Conservation (phyloP, 2,888 invertebrate species). For the Mythimna loreyi region DNA sequence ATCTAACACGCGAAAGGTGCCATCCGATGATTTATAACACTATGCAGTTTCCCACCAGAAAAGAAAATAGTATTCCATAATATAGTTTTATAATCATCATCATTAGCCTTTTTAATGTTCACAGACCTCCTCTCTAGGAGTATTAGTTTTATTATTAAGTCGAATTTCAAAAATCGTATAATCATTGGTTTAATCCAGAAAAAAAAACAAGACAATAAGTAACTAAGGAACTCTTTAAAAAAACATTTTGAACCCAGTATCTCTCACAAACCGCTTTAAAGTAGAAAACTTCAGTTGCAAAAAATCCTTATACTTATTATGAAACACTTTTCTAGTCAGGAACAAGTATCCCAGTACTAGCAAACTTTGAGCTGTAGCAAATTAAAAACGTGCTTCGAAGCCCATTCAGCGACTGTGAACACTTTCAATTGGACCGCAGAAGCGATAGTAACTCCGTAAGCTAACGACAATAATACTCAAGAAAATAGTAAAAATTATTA, state of each 20-base stretch:
- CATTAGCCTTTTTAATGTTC: too few species aligned
- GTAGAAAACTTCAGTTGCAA: background rate
- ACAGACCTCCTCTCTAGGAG: too few species aligned
- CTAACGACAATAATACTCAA: constrained; percentile 7
- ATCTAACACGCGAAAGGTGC: too few species aligned
- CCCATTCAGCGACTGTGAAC: constrained; percentile 38
- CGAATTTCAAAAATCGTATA: background rate
- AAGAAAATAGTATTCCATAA: too few species aligned
- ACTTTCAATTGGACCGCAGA: constrained; percentile 8
- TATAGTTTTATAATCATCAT: too few species aligned
- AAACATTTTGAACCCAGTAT: background rate
- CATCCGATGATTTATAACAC: too few species aligned
- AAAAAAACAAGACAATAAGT: background rate
- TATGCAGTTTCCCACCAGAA: too few species aligned
- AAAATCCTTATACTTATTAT: background rate
- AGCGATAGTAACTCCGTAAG: background rate
- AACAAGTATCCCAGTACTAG: constrained; percentile 41
- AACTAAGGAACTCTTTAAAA: background rate
- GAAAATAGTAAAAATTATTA: background rate
- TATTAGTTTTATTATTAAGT: too few species aligned
- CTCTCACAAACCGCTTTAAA: background rate
- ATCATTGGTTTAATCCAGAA: background rate
- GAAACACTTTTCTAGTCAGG: constrained; percentile 16
- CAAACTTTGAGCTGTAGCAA: constrained; percentile 68
- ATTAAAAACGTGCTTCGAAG: constrained; percentile 80